Evolutionary conservation across 2,797 vertebrate species (phyloP).

Genomic region (Danio albolineatus): DNA sequence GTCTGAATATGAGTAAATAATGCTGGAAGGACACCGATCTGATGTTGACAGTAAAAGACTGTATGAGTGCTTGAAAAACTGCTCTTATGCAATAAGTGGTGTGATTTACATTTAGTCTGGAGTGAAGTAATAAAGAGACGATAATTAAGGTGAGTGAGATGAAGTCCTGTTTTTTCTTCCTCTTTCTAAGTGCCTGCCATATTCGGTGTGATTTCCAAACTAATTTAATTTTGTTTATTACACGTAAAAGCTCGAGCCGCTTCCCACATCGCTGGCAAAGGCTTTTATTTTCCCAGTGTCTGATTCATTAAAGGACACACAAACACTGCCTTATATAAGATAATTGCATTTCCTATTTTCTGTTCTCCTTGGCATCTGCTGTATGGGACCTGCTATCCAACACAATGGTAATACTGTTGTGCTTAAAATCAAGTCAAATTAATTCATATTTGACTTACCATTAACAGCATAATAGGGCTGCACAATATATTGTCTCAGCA

Average conservation of each 20-base stretch:
- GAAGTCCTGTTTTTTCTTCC: slow-evolving; percentile 17
- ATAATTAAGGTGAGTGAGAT: slow-evolving; percentile 25
- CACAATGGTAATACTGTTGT: background rate
- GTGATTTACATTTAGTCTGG: slow-evolving; percentile 31
- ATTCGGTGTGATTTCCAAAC: slow-evolving; percentile 29
- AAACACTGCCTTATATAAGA: slow-evolving; percentile 29
- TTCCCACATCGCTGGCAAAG: slow-evolving; percentile 3
- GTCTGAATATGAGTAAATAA: slow-evolving; percentile 4
- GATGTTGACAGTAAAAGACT: background rate
- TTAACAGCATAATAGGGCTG: no score
- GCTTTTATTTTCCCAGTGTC: slow-evolving; percentile 42
- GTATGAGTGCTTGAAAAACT: background rate
- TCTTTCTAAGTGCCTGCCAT: slow-evolving; percentile 17
- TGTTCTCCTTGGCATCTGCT: background rate
- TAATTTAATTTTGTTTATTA: slow-evolving; percentile 56
- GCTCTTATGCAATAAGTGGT: slow-evolving; percentile 14
- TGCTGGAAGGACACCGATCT: background rate
- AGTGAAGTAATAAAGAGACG: slow-evolving; percentile 30
- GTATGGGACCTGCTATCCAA: background rate
- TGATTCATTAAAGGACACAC: slow-evolving; percentile 45
- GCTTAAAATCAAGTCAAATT: background rate
- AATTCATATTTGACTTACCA: background rate
- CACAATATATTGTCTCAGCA: no score
- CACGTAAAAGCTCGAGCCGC: slow-evolving; percentile 40
- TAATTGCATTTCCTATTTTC: slow-evolving; percentile 18